These are phyloP conservation scores for Bibio marci DNA, from an alignment of 2,888 invertebrate genomes.

Conservation along the genomic window DNA sequence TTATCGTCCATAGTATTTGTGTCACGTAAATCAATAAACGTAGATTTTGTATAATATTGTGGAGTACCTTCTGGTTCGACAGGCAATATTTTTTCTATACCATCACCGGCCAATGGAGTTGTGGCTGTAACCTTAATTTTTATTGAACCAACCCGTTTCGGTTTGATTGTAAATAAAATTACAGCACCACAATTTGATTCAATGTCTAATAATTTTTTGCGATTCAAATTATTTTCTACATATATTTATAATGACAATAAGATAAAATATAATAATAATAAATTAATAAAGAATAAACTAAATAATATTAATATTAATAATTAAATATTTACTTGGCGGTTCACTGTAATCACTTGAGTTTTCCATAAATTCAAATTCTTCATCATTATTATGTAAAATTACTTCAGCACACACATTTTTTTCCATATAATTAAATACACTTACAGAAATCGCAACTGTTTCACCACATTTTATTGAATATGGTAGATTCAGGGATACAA, in stretches of 20 bases:
- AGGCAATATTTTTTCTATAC: slow-evolving; percentile 51
- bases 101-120: slow-evolving; percentile 59
- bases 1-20: slow-evolving; percentile 34
- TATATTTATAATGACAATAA: slow-evolving; percentile 9
- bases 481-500: slow-evolving; percentile 55
- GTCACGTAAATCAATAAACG: slow-evolving; percentile 50
- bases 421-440: slow-evolving; percentile 56
- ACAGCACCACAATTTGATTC: slow-evolving; percentile 54
- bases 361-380: slow-evolving; percentile 19
- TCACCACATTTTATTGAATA: slow-evolving; percentile 61
- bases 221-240: slow-evolving; percentile 57
- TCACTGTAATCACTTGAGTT: neutral
- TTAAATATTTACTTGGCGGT: no score
- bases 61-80: slow-evolving; percentile 71
- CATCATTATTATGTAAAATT: slow-evolving; percentile 41
- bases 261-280: no score
- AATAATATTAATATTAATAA: no score
- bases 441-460: slow-evolving; percentile 51
- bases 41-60: slow-evolving; percentile 52
- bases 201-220: slow-evolving; percentile 47
- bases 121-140: slow-evolving; percentile 60
- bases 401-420: slow-evolving; percentile 42
- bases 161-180: slow-evolving; percentile 70
- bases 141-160: slow-evolving; percentile 50
- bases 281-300: no score